phyloP scores from a whole-genome alignment of 2,888 invertebrate species.

The Andrena praecox region DNA sequence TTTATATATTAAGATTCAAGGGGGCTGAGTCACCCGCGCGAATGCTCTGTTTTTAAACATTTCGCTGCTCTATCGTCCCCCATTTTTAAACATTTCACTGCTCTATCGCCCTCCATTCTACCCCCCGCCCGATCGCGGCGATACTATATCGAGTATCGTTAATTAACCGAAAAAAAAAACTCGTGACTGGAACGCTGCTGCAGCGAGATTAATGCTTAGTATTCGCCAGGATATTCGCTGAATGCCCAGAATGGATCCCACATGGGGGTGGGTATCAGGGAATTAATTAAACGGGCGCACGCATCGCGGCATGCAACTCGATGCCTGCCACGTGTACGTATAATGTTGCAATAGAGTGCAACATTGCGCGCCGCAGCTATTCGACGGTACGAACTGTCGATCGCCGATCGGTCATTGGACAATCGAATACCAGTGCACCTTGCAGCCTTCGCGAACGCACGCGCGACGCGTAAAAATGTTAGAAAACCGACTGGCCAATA shows the following conservation, averaged over 20 bases:
- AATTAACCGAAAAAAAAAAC: conserved; percentile 26
- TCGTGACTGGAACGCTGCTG: neutral
- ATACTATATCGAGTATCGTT: conserved; percentile 14
- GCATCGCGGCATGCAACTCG: conserved; percentile 48
- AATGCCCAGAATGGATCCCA: neutral
- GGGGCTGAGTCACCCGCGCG: too few species aligned
- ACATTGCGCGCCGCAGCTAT: conserved; percentile 35
- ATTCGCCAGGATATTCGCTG: conserved; percentile 21
- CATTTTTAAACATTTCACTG: neutral
- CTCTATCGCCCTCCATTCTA: neutral
- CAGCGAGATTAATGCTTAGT: conserved; percentile 13
- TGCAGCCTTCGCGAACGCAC: neutral
- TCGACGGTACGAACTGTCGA: conserved; percentile 35
- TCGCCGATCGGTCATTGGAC: conserved; percentile 27
- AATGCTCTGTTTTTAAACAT: neutral
- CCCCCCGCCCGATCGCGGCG: conserved; percentile 5
- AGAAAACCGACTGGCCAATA: neutral
- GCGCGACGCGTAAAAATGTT: neutral
- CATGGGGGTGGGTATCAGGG: conserved; percentile 5
- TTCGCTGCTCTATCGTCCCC: neutral
- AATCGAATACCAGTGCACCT: conserved; percentile 22
- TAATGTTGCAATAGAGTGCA: conserved; percentile 48
- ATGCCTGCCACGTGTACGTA: conserved; percentile 41
- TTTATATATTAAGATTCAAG: too few species aligned
- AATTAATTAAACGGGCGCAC: conserved; percentile 52